A percentile compares a stretch with the other conserved stretches of the same genome.
phyloP scores from a whole-genome alignment of 2,797 vertebrate species.

The Anguilla pacifica region DNA sequence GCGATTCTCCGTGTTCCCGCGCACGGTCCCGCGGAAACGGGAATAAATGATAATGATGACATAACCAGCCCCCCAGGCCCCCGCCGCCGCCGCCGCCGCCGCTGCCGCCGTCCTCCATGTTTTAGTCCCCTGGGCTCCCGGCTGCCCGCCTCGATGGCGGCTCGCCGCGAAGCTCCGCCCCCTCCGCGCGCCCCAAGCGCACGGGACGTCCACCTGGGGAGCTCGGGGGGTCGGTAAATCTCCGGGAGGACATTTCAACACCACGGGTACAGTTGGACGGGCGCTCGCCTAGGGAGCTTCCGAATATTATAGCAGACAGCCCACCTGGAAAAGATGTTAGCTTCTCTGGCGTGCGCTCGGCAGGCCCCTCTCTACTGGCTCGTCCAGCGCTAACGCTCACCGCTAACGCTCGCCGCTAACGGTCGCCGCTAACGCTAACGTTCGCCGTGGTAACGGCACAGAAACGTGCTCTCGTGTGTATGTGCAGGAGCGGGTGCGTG shows the following conservation, averaged over 20 bases:
- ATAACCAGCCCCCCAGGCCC: background rate
- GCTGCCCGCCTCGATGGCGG: background rate
- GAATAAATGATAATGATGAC: conserved; percentile 18
- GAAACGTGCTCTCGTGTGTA: conserved; percentile 2
- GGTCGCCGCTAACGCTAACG: background rate
- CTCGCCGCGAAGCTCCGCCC: conserved; percentile 10
- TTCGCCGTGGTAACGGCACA: background rate
- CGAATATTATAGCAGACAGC: conserved; percentile 64
- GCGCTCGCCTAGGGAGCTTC: conserved; percentile 26
- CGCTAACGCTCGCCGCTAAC: background rate
- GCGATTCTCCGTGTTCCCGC: background rate
- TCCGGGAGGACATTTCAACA: conserved; percentile 56
- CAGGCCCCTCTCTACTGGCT: conserved; percentile 20
- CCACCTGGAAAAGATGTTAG: conserved; percentile 66
- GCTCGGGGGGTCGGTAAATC: conserved; percentile 63
- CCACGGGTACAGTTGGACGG: conserved; percentile 23
- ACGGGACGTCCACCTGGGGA: conserved; percentile 37
- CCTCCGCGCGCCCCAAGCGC: conserved; percentile 16
- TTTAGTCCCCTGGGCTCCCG: background rate
- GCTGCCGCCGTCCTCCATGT: background rate
- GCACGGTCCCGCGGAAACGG: background rate
- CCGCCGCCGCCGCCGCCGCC: too few relatives aligned
- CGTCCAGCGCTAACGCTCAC: background rate
- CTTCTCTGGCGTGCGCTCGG: conserved; percentile 24
- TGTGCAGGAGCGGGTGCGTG: conserved; percentile 32